Conservation (phyloP, 2,888 invertebrate species). For the Apotomis betuletana region DNA sequence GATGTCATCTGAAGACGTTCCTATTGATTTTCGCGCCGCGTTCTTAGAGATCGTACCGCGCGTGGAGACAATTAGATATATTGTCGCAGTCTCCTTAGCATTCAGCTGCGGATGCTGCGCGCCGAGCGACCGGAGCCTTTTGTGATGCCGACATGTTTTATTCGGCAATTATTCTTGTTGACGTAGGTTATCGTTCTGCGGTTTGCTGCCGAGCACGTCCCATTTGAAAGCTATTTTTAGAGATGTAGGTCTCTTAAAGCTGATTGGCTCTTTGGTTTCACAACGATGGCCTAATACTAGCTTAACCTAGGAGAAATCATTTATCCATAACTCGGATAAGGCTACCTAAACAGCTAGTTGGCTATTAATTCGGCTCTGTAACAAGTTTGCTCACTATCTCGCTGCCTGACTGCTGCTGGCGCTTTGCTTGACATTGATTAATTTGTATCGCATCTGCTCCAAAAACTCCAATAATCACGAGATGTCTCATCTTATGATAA, state of each 20-base stretch:
- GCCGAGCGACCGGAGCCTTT: conserved; percentile 30
- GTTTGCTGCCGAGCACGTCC: conserved; percentile 7
- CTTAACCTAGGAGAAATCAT: not conserved
- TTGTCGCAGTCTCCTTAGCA: conserved; percentile 68
- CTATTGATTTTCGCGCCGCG: conserved; percentile 75
- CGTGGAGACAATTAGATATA: conserved; percentile 59
- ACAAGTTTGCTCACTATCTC: conserved; percentile 1
- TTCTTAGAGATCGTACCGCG: conserved; percentile 52
- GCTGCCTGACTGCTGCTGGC: conserved; percentile 2
- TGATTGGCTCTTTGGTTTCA: conserved; percentile 15
- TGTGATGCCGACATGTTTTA: conserved; percentile 39
- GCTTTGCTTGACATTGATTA: conserved; percentile 32
- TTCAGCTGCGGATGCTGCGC: conserved; percentile 56
- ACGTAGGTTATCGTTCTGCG: conserved; percentile 39
- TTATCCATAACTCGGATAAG: not conserved
- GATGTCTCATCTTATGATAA: conserved; percentile 6
- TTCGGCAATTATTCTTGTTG: conserved; percentile 43
- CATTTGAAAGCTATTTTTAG: conserved; percentile 27
- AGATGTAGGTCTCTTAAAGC: conserved; percentile 21
- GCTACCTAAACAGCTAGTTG: not conserved
- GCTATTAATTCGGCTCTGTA: not conserved
- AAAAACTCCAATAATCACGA: conserved; percentile 6
- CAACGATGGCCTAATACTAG: conserved; percentile 4
- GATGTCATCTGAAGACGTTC: conserved; percentile 62
- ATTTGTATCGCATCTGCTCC: conserved; percentile 14